These are phyloP conservation scores for Scaptomyza tumidula DNA, from an alignment of 2,888 invertebrate species.

Conservation along the genomic window DNA sequence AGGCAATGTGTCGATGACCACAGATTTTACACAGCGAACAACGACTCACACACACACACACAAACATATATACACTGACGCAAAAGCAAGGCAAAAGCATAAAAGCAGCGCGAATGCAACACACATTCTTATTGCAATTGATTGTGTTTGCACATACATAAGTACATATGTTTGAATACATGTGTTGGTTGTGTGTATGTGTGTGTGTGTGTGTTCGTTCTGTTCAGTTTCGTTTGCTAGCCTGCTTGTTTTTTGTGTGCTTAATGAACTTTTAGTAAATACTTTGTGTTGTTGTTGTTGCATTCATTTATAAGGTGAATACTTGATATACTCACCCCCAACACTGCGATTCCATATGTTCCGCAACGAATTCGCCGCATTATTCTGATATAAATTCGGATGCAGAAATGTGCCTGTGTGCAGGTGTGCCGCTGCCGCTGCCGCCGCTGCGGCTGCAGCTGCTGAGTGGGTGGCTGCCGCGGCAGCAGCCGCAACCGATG, in stretches of 20 bases:
- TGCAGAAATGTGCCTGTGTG: constrained; percentile 86
- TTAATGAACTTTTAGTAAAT: constrained; percentile 39
- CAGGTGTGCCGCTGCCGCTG: constrained; percentile 78
- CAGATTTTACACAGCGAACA: constrained; percentile 78
- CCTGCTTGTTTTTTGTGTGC: constrained; percentile 39
- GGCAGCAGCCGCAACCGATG: constrained; percentile 46
- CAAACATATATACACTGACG: constrained; percentile 15
- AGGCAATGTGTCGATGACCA: constrained; percentile 86
- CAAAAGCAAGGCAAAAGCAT: constrained; percentile 59
- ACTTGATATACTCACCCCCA: constrained; percentile 82
- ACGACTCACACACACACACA: constrained; percentile 50
- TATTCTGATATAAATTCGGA: constrained; percentile 89
- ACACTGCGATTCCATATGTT: constrained; percentile 85
- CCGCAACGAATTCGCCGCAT: constrained; percentile 84
- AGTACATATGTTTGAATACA: constrained; percentile 12
- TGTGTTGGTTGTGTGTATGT: not conserved
- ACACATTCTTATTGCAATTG: constrained; percentile 76
- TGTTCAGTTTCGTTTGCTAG: constrained; percentile 12
- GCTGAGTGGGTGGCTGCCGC: constrained; percentile 68
- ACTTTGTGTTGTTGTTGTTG: constrained; percentile 1
- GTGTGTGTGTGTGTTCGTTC: constrained; percentile 8
- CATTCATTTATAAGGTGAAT: constrained; percentile 11
- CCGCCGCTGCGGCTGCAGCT: constrained; percentile 69
- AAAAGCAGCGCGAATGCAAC: constrained; percentile 72
- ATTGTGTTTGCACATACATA: constrained; percentile 38